phyloP scores from a whole-genome alignment of 2,888 invertebrate species.

The Acanthoscelides obtectus region DNA sequence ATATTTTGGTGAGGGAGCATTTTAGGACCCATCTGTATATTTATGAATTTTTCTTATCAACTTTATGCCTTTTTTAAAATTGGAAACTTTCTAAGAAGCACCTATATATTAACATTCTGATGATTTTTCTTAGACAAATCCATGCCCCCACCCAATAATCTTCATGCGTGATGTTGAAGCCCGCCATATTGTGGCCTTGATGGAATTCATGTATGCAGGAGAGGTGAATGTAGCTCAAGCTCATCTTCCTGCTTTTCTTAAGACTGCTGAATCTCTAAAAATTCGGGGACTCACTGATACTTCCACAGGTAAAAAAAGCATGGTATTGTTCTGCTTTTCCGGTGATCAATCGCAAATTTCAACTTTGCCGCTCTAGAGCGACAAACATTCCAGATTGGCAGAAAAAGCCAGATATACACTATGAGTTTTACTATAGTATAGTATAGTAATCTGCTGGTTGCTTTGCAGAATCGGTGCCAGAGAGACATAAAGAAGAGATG shows the following conservation, averaged over 20 bases:
- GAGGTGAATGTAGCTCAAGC: conserved; percentile 80
- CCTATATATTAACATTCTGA: background rate
- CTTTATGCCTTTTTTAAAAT: too few relatives aligned
- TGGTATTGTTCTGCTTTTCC: too few relatives aligned
- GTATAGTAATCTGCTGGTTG: too few relatives aligned
- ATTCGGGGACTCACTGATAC: conserved; percentile 74
- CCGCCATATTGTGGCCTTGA: conserved; percentile 68
- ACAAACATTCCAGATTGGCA: too few relatives aligned
- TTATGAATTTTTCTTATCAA: too few relatives aligned
- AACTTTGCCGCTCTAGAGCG: too few relatives aligned
- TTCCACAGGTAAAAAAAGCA: conserved; percentile 34
- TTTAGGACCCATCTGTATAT: too few relatives aligned
- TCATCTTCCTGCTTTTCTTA: conserved; percentile 68
- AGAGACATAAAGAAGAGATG: conserved; percentile 18
- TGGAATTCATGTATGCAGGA: conserved; percentile 83
- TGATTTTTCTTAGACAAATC: conserved; percentile 67
- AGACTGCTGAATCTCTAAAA: conserved; percentile 74
- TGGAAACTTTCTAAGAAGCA: too few relatives aligned
- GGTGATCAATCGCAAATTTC: too few relatives aligned
- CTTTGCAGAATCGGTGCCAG: conserved; percentile 7
- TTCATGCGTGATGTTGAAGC: conserved; percentile 81
- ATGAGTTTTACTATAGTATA: too few relatives aligned
- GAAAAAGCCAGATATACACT: too few relatives aligned
- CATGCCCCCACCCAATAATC: conserved; percentile 80
- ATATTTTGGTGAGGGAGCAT: too few relatives aligned